Base-by-base conservation (phyloP, 2,797 vertebrate genomes). In the Dipus sagitta region DNA sequence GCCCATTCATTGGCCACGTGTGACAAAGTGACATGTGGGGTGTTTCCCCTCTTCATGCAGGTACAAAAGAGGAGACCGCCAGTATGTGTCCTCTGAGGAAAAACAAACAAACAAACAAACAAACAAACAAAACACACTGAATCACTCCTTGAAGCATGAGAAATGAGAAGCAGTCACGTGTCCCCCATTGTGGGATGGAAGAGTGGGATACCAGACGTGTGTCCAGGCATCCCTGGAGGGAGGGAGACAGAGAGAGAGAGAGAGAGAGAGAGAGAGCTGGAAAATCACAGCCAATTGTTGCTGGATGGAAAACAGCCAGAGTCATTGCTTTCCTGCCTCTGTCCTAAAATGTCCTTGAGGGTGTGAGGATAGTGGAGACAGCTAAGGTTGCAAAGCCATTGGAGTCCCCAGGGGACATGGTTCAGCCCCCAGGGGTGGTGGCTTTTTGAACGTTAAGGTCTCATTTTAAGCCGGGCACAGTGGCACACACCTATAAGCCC, bases 351-450 rank as follows among this genome's bases (percentile, higher is more conserved):
- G 9, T 17, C 93, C 94, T 12, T 2, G 86, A n/a, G 58, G 52
- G 54, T 13, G 13, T 17, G 67, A 70, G 38, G 52, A 42, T 1
- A 9, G 32, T 2, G 18, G 47, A 32, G 28, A 38, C 54, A 91
- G 72, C 70, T 90, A 87, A 76, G 34, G 72, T 90, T 79, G 86
- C 81, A 58, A 85, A 89, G 78, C 70, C 92, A 34, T 11, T 15
- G 5, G 28, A 32, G 47, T 60, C 72, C 91, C 87, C 65, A 23
- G 74, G 75, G 75, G 76, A 92, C 34, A 18, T 24, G 18, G 86
- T 15, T 74, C 67, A 23, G 38, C 60, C 79, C 79, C 74, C 18
- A 52, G 90, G 79, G 83, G 78, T 20, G 60, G 65, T 42, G 80
- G 81, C 93, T 47, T 47, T 96, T 91, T 79, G 89, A 85, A 80